A percentile compares a stretch with the other conserved stretches of the same genome.
phyloP scores from a whole-genome alignment of 1,140 invertebrate genomes.

The Sipha flava region DNA sequence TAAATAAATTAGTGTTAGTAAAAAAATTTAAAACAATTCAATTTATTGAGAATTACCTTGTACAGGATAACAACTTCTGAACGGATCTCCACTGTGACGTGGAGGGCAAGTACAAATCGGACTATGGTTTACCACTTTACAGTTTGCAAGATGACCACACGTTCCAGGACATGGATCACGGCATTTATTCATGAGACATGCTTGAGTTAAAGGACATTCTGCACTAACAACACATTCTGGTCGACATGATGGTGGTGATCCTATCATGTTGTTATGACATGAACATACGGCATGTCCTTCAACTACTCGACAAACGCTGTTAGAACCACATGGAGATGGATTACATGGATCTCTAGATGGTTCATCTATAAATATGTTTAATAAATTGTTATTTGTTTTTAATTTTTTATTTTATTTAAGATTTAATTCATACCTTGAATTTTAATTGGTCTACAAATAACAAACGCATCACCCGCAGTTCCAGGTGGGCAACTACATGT shows the following conservation, averaged over 20 bases:
- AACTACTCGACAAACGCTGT: slow-evolving; percentile 59
- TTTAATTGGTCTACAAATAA: slow-evolving; percentile 49
- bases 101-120: slow-evolving; percentile 50
- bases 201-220: slow-evolving; percentile 66
- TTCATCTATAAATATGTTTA: slow-evolving; percentile 35
- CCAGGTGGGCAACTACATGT: slow-evolving; percentile 59
- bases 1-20: neutral
- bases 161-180: slow-evolving; percentile 68
- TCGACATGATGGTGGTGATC: slow-evolving; percentile 62
- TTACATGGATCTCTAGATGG: slow-evolving; percentile 45
- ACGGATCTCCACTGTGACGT: slow-evolving; percentile 51
- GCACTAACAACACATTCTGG: slow-evolving; percentile 70
- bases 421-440: neutral
- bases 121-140: slow-evolving; percentile 59
- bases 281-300: slow-evolving; percentile 60
- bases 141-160: slow-evolving; percentile 66
- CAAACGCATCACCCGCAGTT: slow-evolving; percentile 69
- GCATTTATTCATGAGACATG: slow-evolving; percentile 69
- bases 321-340: slow-evolving; percentile 58
- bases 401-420: neutral
- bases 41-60: slow-evolving; percentile 34
- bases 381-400: neutral
- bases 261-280: slow-evolving; percentile 52
- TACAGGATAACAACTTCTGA: slow-evolving; percentile 46
- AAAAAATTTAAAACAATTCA: neutral